Percentiles rank a stretch among this genome's conserved stretches.
Evolutionary conservation across 2,797 vertebrate genomes (phyloP).

Genomic region (Sebastes taczanowskii): DNA sequence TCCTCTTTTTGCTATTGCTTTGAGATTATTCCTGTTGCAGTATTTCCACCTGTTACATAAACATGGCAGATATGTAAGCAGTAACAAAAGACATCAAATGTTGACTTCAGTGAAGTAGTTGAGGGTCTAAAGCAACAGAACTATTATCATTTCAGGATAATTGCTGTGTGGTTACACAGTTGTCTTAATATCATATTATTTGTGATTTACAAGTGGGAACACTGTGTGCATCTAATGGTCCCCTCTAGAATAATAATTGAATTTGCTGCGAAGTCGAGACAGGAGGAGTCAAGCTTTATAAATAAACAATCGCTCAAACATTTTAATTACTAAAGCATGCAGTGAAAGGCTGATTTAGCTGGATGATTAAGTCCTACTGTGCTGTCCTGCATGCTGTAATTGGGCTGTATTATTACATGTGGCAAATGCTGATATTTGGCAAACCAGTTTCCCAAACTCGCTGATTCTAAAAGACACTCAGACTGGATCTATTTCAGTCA

Average conservation of each 20-base stretch:
- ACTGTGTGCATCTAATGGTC: not conserved
- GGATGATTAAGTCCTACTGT: not conserved
- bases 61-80: not conserved
- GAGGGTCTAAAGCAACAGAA: not conserved
- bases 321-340: not conserved
- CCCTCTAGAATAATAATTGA: not conserved
- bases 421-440: not conserved
- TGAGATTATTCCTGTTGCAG: not conserved
- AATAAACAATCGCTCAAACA: not conserved
- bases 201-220: not conserved
- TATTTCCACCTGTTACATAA: not conserved
- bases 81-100: not conserved
- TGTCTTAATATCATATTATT: not conserved
- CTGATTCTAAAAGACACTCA: not conserved
- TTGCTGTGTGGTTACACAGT: not conserved
- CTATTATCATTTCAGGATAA: not conserved
- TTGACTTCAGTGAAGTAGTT: not conserved
- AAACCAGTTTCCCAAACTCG: not conserved
- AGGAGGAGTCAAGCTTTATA: not conserved
- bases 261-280: not conserved
- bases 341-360: not conserved
- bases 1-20: not conserved
- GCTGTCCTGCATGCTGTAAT: not conserved
- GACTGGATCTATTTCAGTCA: not conserved
- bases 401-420: not conserved